Conservation (phyloP, 2,113 vertebrate genomes). For the Calidris pugnax region DNA sequence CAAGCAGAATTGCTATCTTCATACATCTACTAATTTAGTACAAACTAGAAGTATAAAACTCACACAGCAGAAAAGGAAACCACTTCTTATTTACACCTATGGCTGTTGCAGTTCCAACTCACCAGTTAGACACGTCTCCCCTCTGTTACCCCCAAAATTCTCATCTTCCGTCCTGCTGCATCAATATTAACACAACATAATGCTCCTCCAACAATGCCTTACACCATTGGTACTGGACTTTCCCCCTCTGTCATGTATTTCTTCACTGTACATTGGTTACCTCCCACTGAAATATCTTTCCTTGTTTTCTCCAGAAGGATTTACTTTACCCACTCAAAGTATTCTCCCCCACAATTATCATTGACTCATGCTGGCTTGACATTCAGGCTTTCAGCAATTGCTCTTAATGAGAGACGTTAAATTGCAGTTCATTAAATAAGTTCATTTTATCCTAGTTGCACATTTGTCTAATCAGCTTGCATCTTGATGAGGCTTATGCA, state of each 20-base stretch:
- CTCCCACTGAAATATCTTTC: neutral
- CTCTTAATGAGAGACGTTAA: neutral
- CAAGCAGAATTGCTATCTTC: neutral
- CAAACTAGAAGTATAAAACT: neutral
- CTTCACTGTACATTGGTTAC: neutral
- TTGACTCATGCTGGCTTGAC: neutral
- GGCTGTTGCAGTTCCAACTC: neutral
- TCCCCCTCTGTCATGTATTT: neutral
- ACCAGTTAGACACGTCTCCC: rapidly evolving
- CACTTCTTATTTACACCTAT: neutral
- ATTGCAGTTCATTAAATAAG: neutral
- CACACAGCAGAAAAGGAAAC: neutral
- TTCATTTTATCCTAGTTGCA: neutral
- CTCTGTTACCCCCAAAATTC: neutral
- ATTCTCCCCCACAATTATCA: neutral
- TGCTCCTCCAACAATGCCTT: neutral
- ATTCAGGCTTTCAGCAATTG: neutral
- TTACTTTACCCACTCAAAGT: neutral
- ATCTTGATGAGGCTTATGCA: neutral
- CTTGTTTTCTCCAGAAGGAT: neutral
- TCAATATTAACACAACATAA: neutral
- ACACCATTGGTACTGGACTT: no score
- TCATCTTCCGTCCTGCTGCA: neutral
- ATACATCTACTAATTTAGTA: neutral
- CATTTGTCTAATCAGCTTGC: neutral